phyloP scores from a whole-genome alignment of 2,797 vertebrate species.

The Mergus octosetaceus region DNA sequence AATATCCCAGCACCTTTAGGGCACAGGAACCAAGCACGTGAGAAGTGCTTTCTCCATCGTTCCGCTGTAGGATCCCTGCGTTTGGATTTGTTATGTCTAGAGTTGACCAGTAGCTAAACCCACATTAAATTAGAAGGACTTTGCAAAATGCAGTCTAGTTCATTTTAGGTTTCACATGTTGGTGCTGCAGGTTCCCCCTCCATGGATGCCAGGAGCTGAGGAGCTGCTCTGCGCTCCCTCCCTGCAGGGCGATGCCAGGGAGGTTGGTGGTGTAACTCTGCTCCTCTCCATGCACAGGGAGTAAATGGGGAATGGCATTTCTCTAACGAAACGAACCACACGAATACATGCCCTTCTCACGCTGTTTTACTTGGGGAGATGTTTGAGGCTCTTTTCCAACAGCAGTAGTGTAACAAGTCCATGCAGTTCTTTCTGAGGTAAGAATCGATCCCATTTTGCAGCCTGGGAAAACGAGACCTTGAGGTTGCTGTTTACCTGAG shows the following conservation, averaged over 20 bases:
- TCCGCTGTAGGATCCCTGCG: not conserved
- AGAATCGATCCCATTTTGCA: not conserved
- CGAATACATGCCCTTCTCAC: rapidly evolving
- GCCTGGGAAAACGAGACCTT: not conserved
- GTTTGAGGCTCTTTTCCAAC: not conserved
- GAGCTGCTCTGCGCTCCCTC: not conserved
- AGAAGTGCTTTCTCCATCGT: not conserved
- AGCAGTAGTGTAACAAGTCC: not conserved
- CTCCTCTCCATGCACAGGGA: not conserved
- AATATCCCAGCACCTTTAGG: not conserved
- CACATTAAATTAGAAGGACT: not conserved
- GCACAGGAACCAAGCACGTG: not conserved
- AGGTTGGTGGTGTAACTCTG: not conserved
- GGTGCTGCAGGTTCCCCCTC: not conserved
- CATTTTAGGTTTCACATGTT: not conserved
- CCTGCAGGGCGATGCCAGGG: not conserved
- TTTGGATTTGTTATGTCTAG: not conserved
- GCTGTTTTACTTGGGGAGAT: not conserved
- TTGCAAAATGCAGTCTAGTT: not conserved
- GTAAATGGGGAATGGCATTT: rapidly evolving
- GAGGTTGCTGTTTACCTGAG: not conserved
- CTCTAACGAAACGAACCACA: not conserved
- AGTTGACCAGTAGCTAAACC: not conserved
- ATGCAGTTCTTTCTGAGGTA: not conserved
- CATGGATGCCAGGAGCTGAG: not conserved